Evolutionary conservation across 1,140 invertebrate genomes (phyloP).

Genomic region (Neodiprion lecontei): DNA sequence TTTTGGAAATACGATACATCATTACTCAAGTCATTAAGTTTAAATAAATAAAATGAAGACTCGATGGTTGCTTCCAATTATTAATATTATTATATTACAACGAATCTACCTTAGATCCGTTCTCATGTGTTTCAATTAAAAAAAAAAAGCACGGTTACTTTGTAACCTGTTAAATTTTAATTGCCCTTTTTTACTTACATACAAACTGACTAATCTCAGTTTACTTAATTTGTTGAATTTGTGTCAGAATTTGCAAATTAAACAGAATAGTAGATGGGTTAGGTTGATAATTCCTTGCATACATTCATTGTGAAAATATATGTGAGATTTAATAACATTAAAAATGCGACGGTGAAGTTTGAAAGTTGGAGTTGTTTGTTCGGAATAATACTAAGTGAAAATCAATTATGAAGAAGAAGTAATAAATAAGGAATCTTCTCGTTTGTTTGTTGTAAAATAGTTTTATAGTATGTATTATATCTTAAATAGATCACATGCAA

Average conservation of each 20-base stretch:
- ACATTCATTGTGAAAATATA: not conserved
- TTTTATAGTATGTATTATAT: not conserved
- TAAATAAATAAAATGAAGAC: not conserved
- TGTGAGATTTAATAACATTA: not conserved
- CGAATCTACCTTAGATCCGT: too few relatives aligned
- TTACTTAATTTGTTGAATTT: too few relatives aligned
- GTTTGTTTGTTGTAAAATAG: not conserved
- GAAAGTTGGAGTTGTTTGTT: not conserved
- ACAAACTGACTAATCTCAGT: too few relatives aligned
- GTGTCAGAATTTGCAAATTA: too few relatives aligned
- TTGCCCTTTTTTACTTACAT: too few relatives aligned
- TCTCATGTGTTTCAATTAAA: too few relatives aligned
- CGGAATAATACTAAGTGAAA: slow-evolving; percentile 3
- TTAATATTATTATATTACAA: not conserved
- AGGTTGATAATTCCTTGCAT: not conserved
- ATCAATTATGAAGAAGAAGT: not conserved
- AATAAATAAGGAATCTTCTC: slow-evolving; percentile 5
- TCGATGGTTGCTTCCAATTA: not conserved
- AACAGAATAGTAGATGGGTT: too few relatives aligned
- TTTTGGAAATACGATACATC: not conserved
- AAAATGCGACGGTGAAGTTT: not conserved
- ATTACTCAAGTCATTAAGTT: not conserved
- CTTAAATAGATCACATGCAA: slow-evolving; percentile 5
- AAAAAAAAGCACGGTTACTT: too few relatives aligned
- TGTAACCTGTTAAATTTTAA: too few relatives aligned